Base-by-base conservation (phyloP, 2,797 vertebrate genomes). In the Chrosomus eos region DNA sequence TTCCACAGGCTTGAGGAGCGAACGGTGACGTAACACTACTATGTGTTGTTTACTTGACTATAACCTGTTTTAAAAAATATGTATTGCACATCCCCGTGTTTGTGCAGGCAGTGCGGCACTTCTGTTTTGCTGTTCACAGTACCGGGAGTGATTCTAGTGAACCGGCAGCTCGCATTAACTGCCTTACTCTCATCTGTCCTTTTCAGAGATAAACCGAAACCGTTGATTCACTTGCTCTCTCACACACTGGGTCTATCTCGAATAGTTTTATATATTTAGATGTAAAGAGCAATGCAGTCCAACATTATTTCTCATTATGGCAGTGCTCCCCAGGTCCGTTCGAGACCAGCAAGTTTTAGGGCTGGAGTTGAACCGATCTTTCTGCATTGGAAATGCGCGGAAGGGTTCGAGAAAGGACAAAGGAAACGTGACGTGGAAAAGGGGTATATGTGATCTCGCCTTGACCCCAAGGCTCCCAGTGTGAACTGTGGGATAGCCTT, bases 381-480 rank as follows among this genome's bases (percentile, higher is more conserved):
- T n/a, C 9, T 11, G 55, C 55, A n/a, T 8, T 55, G 53, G 19
- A 55, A 55, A 55, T 55, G 53, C 53, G 3, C 2, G 7, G 8
- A 55, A 55, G 1, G 23, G 10, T 10, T 58, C 1, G 0, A 58
- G 55, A 58, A 11, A 1, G 8, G 9, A 58, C 53, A 10, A 58
- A 58, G 23, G 23, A 58, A 58, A 4, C 8, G 8, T 55, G 21
- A 10, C 21, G 55, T n/a, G 10, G 55, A 58, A 58, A 58, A 58
- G 55, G 3, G 23, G 23, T n/a, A 58, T n/a, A 33, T 28, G 16
- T 53, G 60, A 53, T 75, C 31, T 66, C 9, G 7, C 71, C 23
- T 77, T 83, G 82, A 83, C 62, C 82, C 51, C 51, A 68, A 77
- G 19, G 36, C 26, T 67, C 8, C 58, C 36, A 58, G 11, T 72